Base-by-base conservation (phyloP, 2,797 vertebrate species). In the Dryobates pubescens region DNA sequence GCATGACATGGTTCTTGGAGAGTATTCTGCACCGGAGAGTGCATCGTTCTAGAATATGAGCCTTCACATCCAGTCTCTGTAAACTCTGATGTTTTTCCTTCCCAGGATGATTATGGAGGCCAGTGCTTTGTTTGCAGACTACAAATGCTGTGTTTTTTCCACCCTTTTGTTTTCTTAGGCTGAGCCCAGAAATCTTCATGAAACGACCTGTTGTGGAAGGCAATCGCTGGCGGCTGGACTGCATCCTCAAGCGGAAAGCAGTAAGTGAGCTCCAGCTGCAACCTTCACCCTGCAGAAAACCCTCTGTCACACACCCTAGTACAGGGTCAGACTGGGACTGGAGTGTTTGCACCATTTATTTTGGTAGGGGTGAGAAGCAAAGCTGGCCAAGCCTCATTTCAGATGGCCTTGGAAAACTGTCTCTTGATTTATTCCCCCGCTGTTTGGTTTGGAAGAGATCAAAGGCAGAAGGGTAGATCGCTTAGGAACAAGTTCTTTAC, bases 181-280 rank as follows among this genome's bases (percentile, higher is more conserved):
- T 99, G 95, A 99, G 99, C 96, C 99, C 99, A 6, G 99, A 99
- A 97, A 99, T 99, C 94, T 99, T 99, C 96, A 97, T 99, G 96
- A 99, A 99, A 96, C 97, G 99, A 32, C 99, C 99, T 0, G 98
- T 99, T 14, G 98, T 99, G 18, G 99, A 99, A 96, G 99, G 99
- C 34, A 99, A 99, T 96, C 98, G 97, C 81, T 99, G 99, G 99
- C 98, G 99, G 56, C 97, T 99, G 70, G 99, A 99, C 96, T 99
- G 95, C 94, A 94, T 99, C 63, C 98, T 99, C 81, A 99, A 98
- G 87, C 97, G 99, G 62, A 99, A 99, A 97, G 99, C 99, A 29
- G 99, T 99, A 96, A 97, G 98, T 97, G 77, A 75, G n/a, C 88
- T 86, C 77, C 82, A 88, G 64, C 77, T 90, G 71, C 70, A 59